Evolutionary conservation across 2,113 vertebrate species (phyloP).

Genomic region (Hymenochirus boettgeri): DNA sequence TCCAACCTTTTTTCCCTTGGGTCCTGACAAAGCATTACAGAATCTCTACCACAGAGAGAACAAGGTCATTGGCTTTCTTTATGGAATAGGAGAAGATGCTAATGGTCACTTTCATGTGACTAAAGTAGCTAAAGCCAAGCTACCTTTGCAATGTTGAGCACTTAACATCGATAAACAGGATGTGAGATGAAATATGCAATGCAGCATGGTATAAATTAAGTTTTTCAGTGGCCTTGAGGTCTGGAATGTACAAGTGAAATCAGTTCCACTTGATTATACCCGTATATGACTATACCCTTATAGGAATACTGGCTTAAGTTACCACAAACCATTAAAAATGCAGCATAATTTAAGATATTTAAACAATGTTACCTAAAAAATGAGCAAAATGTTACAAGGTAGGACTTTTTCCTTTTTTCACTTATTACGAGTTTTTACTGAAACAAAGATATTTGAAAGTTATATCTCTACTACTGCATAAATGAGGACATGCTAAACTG

Average conservation of each 20-base stretch:
- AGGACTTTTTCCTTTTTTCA: too few relatives aligned
- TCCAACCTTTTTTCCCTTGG: too few relatives aligned
- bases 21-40: not conserved
- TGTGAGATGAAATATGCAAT: not conserved
- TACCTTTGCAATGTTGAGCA: not conserved
- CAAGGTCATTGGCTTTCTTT: not conserved
- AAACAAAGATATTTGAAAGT: too few relatives aligned
- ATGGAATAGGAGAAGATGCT: not conserved
- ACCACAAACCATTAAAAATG: too few relatives aligned
- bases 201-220: not conserved
- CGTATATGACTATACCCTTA: too few relatives aligned
- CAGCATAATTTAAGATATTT: too few relatives aligned
- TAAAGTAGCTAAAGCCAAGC: not conserved
- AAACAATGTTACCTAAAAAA: too few relatives aligned
- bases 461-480: too few relatives aligned
- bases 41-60: not conserved
- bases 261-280: not conserved
- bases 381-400: too few relatives aligned
- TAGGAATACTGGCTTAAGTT: too few relatives aligned
- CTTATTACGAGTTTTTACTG: too few relatives aligned
- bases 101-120: not conserved
- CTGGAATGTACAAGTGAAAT: not conserved
- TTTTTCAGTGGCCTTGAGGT: not conserved
- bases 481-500: too few relatives aligned
- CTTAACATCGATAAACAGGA: not conserved